These are phyloP conservation scores for Takifugu rubripes DNA, from an alignment of 2,797 vertebrate species.

Conservation along the genomic window DNA sequence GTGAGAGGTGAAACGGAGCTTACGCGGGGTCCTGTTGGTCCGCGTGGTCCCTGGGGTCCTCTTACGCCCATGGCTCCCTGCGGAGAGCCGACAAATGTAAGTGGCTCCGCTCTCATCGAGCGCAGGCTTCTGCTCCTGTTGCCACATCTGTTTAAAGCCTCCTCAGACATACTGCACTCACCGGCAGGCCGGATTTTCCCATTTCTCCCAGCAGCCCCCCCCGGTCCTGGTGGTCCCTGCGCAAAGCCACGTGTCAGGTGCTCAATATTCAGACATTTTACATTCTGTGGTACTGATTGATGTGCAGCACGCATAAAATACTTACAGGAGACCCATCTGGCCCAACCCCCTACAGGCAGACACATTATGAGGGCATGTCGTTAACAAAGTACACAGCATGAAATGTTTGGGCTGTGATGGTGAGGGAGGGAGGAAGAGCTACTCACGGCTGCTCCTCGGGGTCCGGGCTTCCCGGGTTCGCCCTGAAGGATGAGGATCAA, in stretches of 20 bases:
- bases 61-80: slow-evolving; percentile 91
- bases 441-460: slow-evolving; percentile 90
- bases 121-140: background rate
- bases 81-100: slow-evolving; percentile 23
- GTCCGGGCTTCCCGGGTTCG: slow-evolving; percentile 87
- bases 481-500: slow-evolving; percentile 75
- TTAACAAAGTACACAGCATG: too few relatives aligned
- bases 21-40: slow-evolving; percentile 86
- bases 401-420: background rate
- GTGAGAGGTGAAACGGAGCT: slow-evolving; percentile 53
- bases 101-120: too few relatives aligned
- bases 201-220: slow-evolving; percentile 90
- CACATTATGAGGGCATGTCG: too few relatives aligned
- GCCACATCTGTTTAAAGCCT: background rate
- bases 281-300: background rate
- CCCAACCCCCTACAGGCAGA: slow-evolving; percentile 84
- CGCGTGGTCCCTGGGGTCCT: slow-evolving; percentile 86
- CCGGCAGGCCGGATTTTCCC: slow-evolving; percentile 83
- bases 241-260: slow-evolving; percentile 36
- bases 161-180: slow-evolving; percentile 76
- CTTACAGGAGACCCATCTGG: slow-evolving; percentile 87
- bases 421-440: slow-evolving; percentile 4
- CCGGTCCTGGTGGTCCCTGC: slow-evolving; percentile 87
- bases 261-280: background rate
- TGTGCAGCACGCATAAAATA: slow-evolving; percentile 39